Evolutionary conservation across 2,113 vertebrate genomes (phyloP), one percentile per base, ranked within the genome.

Genomic region (Hylia prasina): DNA sequence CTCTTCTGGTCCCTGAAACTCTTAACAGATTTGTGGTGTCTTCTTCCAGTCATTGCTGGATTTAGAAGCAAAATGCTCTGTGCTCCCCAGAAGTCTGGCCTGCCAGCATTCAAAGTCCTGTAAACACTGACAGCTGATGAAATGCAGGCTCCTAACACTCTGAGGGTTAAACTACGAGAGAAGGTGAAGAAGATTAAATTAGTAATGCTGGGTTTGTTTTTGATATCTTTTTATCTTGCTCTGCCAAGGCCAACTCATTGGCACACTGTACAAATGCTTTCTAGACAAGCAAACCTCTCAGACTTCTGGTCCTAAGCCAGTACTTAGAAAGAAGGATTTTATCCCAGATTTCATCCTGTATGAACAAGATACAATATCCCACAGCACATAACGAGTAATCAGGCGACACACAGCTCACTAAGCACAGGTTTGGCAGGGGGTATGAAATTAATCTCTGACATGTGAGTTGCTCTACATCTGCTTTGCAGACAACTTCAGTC

Each of bases 301-400:
- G 87, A n/a, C 79, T 86, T 71, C 68, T 92, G 85, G 82, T 88
- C 71, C 48, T 86, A 86, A 93, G 75, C 71, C 92, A 93, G 56
- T 83, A 70, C 63, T 88, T 90, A 81, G 76, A 96, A 85, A 90
- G 84, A 68, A 83, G 80, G 85, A 89, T 90, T 92, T 93, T 53
- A 64, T 93, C 60, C 80, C 44, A 90, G 44, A 84, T 95, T 93
- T 90, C 45, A 35, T 83, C 83, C 69, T 88, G 20, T 47, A 48
- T 86, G 90, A 93, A 37, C 64, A 56, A 84, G 85, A 53, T 77
- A 58, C 71, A 45, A 15, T 72, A 83, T 78, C 64, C 60, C 56
- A 45, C 68, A 81, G 60, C 82, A 88, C 27, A 94, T 86, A 93
- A 66, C 18, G 18, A 86, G 25, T 92, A 66, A 45, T 89, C 0